Evolutionary conservation across 1,140 invertebrate genomes (phyloP).

Genomic region (Halyomorpha halys): DNA sequence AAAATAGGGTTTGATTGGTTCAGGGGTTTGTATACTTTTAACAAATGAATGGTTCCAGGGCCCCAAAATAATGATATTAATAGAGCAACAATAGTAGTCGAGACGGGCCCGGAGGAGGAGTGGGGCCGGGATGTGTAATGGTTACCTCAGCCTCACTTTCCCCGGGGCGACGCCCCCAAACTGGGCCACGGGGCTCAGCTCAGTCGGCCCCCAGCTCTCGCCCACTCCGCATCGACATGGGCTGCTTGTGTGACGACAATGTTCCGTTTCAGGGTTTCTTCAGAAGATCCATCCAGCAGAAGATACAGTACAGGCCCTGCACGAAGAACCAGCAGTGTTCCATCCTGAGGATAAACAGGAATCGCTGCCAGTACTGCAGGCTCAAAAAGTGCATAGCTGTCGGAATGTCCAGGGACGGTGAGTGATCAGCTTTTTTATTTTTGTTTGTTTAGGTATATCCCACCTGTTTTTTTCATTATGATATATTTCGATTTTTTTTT

Average conservation of each 20-base stretch:
- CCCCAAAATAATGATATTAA: no score
- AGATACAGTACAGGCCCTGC: conserved; percentile 94
- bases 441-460: no score
- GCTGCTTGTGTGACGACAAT: conserved; percentile 26
- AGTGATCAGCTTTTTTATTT: conserved; percentile 36
- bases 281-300: conserved; percentile 87
- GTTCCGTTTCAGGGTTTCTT: conserved; percentile 66
- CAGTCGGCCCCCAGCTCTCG: conserved; percentile 1
- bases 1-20: no score
- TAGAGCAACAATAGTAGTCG: neutral
- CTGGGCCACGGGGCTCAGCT: conserved; percentile 8
- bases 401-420: conserved; percentile 97
- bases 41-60: no score
- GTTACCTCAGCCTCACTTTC: neutral
- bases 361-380: conserved; percentile 93
- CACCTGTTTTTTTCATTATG: no score
- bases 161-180: conserved; percentile 17
- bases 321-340: conserved; percentile 96
- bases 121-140: conserved; percentile 15
- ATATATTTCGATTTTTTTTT: no score
- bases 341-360: conserved; percentile 91
- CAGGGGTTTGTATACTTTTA: no score
- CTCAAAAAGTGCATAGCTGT: conserved; percentile 97
- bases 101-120: conserved; percentile 3
- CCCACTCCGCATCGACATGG: conserved; percentile 25